These are phyloP conservation scores for Tachystola acroxantha DNA, from an alignment of 2,888 invertebrate genomes.

Conservation along the genomic window DNA sequence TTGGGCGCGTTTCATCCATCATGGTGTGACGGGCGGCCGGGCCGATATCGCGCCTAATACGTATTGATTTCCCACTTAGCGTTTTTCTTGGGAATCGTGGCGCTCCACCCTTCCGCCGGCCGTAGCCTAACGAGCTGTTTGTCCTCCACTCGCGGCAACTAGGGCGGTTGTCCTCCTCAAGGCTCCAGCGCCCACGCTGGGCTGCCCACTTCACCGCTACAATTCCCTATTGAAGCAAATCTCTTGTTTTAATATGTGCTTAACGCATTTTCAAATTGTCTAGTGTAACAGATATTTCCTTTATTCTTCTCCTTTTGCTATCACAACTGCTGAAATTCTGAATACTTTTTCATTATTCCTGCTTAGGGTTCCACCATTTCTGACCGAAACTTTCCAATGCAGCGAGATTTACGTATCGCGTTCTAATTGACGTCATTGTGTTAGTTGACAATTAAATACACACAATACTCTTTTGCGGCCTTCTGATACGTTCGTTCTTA, in stretches of 20 bases:
- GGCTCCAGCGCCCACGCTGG: conserved; percentile 4
- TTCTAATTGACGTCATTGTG: too few relatives aligned
- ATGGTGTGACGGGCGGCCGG: conserved; percentile 70
- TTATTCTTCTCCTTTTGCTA: too few relatives aligned
- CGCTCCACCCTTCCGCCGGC: conserved; percentile 73
- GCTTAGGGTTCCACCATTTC: too few relatives aligned
- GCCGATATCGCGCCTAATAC: conserved; percentile 76
- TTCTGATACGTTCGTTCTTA: too few relatives aligned
- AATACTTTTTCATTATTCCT: too few relatives aligned
- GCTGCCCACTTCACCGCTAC: conserved; percentile 4
- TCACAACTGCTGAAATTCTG: too few relatives aligned
- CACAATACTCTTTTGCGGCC: too few relatives aligned
- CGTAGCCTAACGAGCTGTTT: conserved; percentile 74
- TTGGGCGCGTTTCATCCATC: conserved; percentile 73
- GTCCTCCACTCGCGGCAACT: conserved; percentile 65
- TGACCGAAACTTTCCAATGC: too few relatives aligned
- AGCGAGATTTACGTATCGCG: too few relatives aligned
- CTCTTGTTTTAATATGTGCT: neutral
- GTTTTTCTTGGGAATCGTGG: conserved; percentile 72
- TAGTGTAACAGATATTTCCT: too few relatives aligned
- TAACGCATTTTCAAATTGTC: too few relatives aligned
- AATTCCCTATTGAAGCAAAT: neutral
- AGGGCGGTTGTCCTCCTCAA: conserved; percentile 40
- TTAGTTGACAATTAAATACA: too few relatives aligned
- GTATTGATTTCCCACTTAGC: conserved; percentile 79